Base-by-base conservation (phyloP, 2,797 vertebrate species). In the Pterois miles region DNA sequence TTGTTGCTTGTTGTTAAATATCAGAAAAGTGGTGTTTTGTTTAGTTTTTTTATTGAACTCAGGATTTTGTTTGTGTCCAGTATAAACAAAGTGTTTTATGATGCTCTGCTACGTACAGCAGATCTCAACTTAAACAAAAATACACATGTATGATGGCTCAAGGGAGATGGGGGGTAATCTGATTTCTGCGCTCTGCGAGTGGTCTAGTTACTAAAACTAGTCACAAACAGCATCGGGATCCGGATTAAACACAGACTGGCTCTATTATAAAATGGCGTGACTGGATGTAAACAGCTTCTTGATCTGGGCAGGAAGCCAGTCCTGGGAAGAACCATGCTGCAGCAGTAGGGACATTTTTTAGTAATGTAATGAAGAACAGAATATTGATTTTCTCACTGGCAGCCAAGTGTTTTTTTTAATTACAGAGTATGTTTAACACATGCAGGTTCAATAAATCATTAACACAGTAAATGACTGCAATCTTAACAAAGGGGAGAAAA, bases 271-370 rank as follows among this genome's bases (percentile, higher is more conserved):
- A 73, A 68, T 33, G 46, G 9, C n/a, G 50, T 53, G 27, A 78
- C 25, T 62, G 48, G 65, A 78, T 75, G 80, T 76, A 79, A 81
- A 86, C 64, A 74, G 64, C n/a, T 65, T 80, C 5, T 53, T 63
- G 46, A 74, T 86, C 73, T 76, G 80, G 81, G 75, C 78, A n/a
- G n/a, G 29, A 43, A 59, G 80, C 78, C 84, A 83, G 52, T 13
- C 53, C 53, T 31, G 57, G 29, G 34, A 27, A 69, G 74, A 53
- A 22, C 29, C 12, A 40, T 2, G 60, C 53, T 65, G 58, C 38
- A 62, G 33, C 46, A 72, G 23, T 46, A n/a, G 27, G 23, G 22
- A 22, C 18, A 33, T 68, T 64, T 74, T 63, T 69, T 59, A 53
- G 58, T 23, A 57, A 71, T 48, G 43, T 68, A 60, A 79, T 70